These are phyloP conservation scores for Anarrhichthys ocellatus DNA, from an alignment of 2,113 vertebrate genomes.

Conservation along the genomic window DNA sequence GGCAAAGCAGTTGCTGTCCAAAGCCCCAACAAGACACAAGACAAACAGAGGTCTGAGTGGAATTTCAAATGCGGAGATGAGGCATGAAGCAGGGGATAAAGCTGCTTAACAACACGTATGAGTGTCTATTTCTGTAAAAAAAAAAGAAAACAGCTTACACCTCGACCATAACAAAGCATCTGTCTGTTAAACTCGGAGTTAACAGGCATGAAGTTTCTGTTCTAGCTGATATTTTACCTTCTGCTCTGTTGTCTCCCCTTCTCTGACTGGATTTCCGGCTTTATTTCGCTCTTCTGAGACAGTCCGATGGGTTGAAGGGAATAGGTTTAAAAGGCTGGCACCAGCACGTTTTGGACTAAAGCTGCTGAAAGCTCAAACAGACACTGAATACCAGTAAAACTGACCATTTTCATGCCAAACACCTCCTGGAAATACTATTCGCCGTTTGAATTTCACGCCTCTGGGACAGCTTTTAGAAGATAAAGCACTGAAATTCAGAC, in stretches of 20 bases:
- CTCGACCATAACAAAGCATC: conserved; percentile 32
- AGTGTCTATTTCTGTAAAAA: background rate
- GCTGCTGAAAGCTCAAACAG: background rate
- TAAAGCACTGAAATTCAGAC: background rate
- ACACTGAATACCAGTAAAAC: background rate
- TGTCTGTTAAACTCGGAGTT: conserved; percentile 25
- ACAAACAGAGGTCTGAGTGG: conserved; percentile 37
- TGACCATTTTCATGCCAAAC: background rate
- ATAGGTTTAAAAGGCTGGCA: background rate
- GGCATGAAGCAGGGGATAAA: conserved; percentile 36
- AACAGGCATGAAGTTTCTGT: conserved; percentile 37
- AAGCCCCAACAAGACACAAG: conserved; percentile 23
- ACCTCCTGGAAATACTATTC: background rate
- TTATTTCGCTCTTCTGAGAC: background rate
- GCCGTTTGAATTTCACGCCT: background rate
- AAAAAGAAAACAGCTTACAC: conserved; percentile 33
- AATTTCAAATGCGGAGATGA: conserved; percentile 39
- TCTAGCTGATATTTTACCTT: conserved; percentile 39
- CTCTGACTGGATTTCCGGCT: conserved; percentile 15
- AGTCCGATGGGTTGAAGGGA: background rate
- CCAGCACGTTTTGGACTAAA: background rate
- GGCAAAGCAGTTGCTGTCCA: background rate
- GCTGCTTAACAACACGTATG: conserved; percentile 45
- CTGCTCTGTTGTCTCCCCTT: conserved; percentile 13
- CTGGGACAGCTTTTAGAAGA: background rate